Evolutionary conservation across 2,113 vertebrate genomes (phyloP).

Genomic region (Anarhynchus alexandrinus): DNA sequence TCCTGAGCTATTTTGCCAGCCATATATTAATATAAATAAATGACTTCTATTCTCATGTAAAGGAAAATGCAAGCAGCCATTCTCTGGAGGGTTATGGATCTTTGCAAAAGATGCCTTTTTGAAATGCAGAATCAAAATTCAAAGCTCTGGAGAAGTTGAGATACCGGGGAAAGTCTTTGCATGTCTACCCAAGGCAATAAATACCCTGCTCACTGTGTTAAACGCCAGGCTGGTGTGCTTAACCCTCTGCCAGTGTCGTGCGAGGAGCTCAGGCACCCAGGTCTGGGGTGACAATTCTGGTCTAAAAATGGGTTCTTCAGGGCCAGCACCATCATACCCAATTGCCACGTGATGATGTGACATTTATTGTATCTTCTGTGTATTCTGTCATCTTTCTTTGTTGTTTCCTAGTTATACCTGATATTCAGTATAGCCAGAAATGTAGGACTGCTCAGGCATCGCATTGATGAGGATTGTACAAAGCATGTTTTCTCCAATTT

Average conservation of each 20-base stretch:
- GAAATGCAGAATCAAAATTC: background rate
- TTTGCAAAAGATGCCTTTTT: background rate
- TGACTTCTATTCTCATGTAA: background rate
- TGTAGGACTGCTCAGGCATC: background rate
- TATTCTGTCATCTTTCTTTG: background rate
- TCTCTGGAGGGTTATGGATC: background rate
- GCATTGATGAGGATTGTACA: background rate
- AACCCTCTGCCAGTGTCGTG: rapidly evolving
- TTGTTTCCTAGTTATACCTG: background rate
- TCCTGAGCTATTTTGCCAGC: background rate
- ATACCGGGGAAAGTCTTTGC: background rate
- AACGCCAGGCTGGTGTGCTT: background rate
- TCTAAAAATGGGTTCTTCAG: background rate
- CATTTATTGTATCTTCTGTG: background rate
- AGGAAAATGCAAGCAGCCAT: background rate
- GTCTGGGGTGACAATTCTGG: background rate
- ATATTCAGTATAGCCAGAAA: background rate
- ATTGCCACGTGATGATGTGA: background rate
- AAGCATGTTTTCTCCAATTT: background rate
- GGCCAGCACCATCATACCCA: background rate
- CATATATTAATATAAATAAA: background rate
- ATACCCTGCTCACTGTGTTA: background rate
- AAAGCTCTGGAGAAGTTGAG: background rate
- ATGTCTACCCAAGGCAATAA: background rate
- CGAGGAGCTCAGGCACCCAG: background rate